These are phyloP conservation scores for Drosophila baimaii DNA, from an alignment of 1,140 invertebrate species.

Conservation along the genomic window DNA sequence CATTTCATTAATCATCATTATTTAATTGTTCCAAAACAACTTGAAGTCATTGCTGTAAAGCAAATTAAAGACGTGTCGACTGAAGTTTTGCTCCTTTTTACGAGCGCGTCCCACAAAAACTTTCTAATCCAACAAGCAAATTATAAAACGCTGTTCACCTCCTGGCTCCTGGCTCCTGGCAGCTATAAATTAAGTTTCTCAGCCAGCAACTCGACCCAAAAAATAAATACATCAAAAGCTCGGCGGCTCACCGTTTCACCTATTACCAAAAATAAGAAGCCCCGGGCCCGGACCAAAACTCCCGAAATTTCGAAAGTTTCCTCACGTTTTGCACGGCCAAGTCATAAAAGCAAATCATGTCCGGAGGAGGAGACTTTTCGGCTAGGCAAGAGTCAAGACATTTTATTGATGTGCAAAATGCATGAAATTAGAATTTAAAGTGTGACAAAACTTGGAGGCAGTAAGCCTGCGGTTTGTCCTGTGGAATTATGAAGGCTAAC, in stretches of 20 bases:
- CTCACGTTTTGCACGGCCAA: conserved; percentile 64
- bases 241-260: conserved; percentile 29
- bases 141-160: conserved; percentile 9
- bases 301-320: conserved; percentile 53
- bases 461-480: conserved; percentile 33
- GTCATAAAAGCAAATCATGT: conserved; percentile 76
- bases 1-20: not conserved
- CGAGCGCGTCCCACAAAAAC: not conserved
- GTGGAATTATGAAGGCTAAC: conserved; percentile 47
- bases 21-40: not conserved
- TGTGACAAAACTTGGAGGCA: conserved; percentile 57
- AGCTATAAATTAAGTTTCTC: conserved; percentile 44
- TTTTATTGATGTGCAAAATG: conserved; percentile 82
- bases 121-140: conserved; percentile 15
- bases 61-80: conserved; percentile 20
- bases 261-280: conserved; percentile 11
- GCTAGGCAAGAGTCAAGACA: conserved; percentile 48
- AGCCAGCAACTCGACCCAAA: conserved; percentile 2
- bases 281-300: conserved; percentile 7
- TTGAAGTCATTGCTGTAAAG: not conserved
- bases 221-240: conserved; percentile 64
- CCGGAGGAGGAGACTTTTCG: conserved; percentile 30
- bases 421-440: conserved; percentile 82
- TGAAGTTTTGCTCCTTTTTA: conserved; percentile 9
- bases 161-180: too few relatives aligned